A percentile compares a stretch with the other conserved stretches of the same genome.
Conservation (phyloP, 2,113 vertebrate genomes). For the Mirza zaza region DNA sequence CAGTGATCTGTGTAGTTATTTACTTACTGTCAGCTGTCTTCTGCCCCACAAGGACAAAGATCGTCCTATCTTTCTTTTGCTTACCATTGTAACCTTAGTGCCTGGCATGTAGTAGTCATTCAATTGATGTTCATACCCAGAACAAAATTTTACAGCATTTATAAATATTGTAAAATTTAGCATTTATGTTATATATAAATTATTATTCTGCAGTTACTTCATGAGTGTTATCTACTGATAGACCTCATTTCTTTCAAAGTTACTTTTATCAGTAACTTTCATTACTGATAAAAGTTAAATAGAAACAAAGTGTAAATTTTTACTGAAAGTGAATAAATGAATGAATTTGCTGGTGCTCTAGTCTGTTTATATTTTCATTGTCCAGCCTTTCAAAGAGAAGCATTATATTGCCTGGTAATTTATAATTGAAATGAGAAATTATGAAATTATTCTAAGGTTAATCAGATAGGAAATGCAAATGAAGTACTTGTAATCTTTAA, state of each 20-base stretch:
- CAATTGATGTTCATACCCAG: neutral
- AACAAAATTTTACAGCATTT: neutral
- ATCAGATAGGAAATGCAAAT: neutral
- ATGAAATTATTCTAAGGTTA: neutral
- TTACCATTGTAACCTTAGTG: neutral
- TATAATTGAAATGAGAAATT: neutral
- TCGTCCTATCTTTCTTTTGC: neutral
- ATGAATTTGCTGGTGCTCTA: neutral
- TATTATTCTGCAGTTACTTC: neutral
- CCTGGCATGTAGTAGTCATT: neutral
- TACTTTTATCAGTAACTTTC: neutral
- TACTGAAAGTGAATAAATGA: neutral
- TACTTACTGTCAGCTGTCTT: neutral
- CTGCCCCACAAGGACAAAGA: neutral
- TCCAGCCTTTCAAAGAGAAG: neutral
- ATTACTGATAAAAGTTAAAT: neutral
- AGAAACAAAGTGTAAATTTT: neutral
- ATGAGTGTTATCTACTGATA: neutral
- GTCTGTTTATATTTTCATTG: neutral
- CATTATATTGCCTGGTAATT: neutral
- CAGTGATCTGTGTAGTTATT: neutral
- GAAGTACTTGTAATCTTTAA: neutral
- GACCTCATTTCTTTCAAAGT: neutral
- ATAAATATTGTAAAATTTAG: neutral
- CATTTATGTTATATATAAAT: neutral